A percentile compares a stretch with the other conserved stretches of the same genome.
Conservation (phyloP, 2,797 vertebrate genomes). For the Tangara arthus region DNA sequence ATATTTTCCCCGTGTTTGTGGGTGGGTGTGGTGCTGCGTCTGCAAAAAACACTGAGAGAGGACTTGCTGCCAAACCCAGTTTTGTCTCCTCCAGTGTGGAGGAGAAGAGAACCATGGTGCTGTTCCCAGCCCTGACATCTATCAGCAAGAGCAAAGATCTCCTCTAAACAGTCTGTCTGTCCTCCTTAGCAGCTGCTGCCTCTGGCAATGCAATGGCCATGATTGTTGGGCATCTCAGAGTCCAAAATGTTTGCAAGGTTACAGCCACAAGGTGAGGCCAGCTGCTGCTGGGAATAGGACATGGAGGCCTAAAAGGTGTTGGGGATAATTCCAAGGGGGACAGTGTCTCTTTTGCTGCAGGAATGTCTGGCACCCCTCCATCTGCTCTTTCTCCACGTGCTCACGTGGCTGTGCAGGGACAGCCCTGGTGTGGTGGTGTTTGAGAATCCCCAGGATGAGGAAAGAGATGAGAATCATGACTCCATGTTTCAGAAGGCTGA, state of each 20-base stretch:
- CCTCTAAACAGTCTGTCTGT: neutral
- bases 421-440: too few relatives aligned
- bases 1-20: rapidly evolving
- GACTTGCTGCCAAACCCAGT: neutral
- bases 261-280: neutral
- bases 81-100: neutral
- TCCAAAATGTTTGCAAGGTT: neutral
- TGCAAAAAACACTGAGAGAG: neutral
- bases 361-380: neutral
- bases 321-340: neutral
- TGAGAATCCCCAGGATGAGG: too few relatives aligned
- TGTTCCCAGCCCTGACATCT: neutral
- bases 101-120: neutral
- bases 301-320: neutral
- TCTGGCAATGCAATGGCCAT: neutral
- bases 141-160: neutral
- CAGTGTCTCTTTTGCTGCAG: neutral
- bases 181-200: neutral
- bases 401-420: neutral
- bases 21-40: neutral
- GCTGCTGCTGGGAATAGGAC: neutral
- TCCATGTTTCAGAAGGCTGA: too few relatives aligned
- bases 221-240: neutral
- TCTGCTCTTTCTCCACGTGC: neutral
- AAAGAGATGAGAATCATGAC: too few relatives aligned